These are phyloP conservation scores for Caenorhabditis sp. DNA, from an alignment of 2,888 invertebrate genomes.

Conservation along the genomic window DNA sequence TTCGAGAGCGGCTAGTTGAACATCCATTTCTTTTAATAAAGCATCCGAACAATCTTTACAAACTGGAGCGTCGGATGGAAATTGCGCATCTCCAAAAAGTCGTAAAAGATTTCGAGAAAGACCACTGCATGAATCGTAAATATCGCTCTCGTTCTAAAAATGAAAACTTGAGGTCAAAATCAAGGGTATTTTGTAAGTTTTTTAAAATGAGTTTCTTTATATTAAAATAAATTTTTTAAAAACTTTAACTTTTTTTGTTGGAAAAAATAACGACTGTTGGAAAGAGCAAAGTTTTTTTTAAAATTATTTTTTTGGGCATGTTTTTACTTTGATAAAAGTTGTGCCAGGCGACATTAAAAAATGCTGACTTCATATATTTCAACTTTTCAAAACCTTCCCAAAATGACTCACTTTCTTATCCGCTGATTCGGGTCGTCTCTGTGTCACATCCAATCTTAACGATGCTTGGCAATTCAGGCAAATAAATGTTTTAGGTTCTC, in stretches of 20 bases:
- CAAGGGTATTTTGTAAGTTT: background rate
- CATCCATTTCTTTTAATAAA: constrained; percentile 56
- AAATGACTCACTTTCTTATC: constrained; percentile 31
- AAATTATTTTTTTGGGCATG: too few relatives aligned
- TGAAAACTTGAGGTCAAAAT: background rate
- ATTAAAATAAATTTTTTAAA: background rate
- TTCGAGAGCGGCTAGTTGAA: constrained; percentile 58
- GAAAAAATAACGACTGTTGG: background rate
- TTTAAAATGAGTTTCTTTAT: background rate
- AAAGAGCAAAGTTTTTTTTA: too few relatives aligned
- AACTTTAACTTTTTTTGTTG: background rate
- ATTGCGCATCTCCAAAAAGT: constrained; percentile 54
- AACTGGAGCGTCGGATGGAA: constrained; percentile 62
- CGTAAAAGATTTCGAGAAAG: constrained; percentile 56
- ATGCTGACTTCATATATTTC: too few relatives aligned
- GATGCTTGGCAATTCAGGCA: constrained; percentile 45
- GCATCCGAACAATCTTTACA: constrained; percentile 66
- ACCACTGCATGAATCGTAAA: constrained; percentile 36
- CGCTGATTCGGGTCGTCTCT: constrained; percentile 27
- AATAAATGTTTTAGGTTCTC: constrained; percentile 17
- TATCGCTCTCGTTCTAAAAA: constrained; percentile 21
- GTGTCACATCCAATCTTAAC: constrained; percentile 34
- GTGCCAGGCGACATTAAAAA: too few relatives aligned
- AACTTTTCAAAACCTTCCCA: background rate
- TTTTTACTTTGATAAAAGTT: too few relatives aligned